Evolutionary conservation across 2,797 vertebrate genomes (phyloP), one percentile per base, ranked within the genome.

Genomic region (Podarcis lilfordi): DNA sequence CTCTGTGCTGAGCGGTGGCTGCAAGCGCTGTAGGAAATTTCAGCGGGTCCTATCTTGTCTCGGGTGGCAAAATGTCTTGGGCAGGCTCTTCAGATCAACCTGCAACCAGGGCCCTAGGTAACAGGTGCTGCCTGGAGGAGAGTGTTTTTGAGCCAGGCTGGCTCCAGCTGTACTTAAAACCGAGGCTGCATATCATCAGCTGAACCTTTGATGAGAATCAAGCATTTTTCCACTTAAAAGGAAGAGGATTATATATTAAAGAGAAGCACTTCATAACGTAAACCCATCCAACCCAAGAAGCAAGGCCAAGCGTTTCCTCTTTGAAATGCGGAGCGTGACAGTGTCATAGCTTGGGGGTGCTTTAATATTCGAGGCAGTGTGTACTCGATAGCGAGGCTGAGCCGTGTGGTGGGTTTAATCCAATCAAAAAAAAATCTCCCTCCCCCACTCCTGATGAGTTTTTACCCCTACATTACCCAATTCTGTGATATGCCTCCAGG

Each of bases 401-500:
- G 91, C 82, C 84, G 40, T 55, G 55, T 8, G 50, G 5, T 88
- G 90, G 89, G 78, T 81, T 5, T 80, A 87, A 91, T 90, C 89
- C 92, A 94, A 88, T 93, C 92, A 89, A 89, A 92, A 90, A 88
- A 84, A 80, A 66, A 61, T 89, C 91, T 82, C 89, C 80, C 29
- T 23, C n/a, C 21, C 68, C 45, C 1, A 19, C 78, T 69, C 27
- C 64, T 88, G 86, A 89, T 91, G 84, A 84, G 50, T 94, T 89
- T 90, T 92, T 92, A 91, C 88, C 89, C 88, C 84, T 1, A 93
- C 77, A 85, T 89, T 94, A 92, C 91, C 92, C 89, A 91, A 88
- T 93, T 95, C 91, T 86, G 88, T 84, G 92, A 75, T 90, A 43
- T 89, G 87, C 92, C 93, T 94, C 82, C 11, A 5, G 92, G 93